phyloP scores from a whole-genome alignment of 2,113 vertebrate species.

The Brachyhypopomus occidentalis region DNA sequence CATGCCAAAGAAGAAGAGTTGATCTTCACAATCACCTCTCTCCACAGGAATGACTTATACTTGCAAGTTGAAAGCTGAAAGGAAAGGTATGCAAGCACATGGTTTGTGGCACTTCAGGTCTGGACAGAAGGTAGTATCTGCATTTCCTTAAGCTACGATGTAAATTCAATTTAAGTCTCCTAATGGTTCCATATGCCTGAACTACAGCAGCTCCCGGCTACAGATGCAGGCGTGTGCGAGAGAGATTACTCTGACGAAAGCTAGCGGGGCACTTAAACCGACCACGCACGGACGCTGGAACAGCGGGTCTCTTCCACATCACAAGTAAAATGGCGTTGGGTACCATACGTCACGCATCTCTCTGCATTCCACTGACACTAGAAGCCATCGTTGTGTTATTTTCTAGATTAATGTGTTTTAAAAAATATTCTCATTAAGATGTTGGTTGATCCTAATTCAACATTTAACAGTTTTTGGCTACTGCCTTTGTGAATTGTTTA shows the following conservation, averaged over 20 bases:
- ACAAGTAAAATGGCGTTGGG: background rate
- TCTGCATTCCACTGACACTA: too few species aligned
- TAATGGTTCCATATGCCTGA: constrained; percentile 56
- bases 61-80: constrained; percentile 52
- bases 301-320: background rate
- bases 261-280: constrained; percentile 28
- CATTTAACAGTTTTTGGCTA: too few species aligned
- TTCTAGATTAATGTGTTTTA: too few species aligned
- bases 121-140: constrained; percentile 32
- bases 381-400: too few species aligned
- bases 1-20: constrained; percentile 45
- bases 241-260: constrained; percentile 45
- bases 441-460: too few species aligned
- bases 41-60: constrained; percentile 44
- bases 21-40: constrained; percentile 53
- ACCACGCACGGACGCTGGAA: too few species aligned
- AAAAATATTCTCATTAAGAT: too few species aligned
- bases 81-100: constrained; percentile 50
- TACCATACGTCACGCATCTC: too few species aligned
- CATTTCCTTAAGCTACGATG: constrained; percentile 54
- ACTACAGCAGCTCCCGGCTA: constrained; percentile 30
- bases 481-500: too few species aligned
- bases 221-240: constrained; percentile 51
- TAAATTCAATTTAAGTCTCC: constrained; percentile 58
- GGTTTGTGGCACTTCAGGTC: constrained; percentile 20